A percentile compares a stretch with the other conserved stretches of the same genome.
Conservation (phyloP, 2,113 vertebrate genomes). For the Pimephales promelas region DNA sequence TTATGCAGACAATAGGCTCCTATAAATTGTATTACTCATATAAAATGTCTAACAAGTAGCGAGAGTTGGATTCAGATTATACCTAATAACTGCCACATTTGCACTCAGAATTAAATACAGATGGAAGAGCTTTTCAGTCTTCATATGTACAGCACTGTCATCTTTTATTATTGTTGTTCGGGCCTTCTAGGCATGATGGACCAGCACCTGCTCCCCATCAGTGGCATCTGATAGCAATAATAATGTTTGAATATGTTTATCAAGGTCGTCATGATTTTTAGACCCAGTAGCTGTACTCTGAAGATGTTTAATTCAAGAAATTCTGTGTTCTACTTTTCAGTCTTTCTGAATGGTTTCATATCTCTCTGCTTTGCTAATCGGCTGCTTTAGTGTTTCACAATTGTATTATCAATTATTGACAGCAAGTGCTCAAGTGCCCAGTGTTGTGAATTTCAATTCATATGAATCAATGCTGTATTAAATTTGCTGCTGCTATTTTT, state of each 20-base stretch:
- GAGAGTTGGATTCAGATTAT: neutral
- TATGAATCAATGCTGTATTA: neutral
- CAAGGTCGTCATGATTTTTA: neutral
- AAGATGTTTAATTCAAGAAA: neutral
- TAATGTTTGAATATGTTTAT: neutral
- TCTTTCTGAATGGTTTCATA: neutral
- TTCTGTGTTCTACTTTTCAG: neutral
- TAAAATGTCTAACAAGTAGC: neutral
- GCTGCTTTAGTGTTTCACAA: neutral
- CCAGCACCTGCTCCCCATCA: conserved; percentile 1
- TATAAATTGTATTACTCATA: neutral
- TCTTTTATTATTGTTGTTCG: no score
- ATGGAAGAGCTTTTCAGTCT: neutral
- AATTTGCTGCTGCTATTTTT: no score
- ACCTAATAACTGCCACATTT: neutral
- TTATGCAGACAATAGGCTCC: neutral
- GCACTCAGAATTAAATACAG: neutral
- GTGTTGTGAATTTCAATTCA: neutral
- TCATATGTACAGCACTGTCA: neutral
- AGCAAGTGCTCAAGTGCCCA: neutral
- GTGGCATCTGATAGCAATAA: neutral
- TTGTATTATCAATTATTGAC: neutral
- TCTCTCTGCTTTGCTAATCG: neutral
- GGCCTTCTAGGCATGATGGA: neutral
- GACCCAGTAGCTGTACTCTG: neutral